Evolutionary conservation across 1,140 invertebrate genomes (phyloP).

Genomic region (Agraylea sexmaculata): DNA sequence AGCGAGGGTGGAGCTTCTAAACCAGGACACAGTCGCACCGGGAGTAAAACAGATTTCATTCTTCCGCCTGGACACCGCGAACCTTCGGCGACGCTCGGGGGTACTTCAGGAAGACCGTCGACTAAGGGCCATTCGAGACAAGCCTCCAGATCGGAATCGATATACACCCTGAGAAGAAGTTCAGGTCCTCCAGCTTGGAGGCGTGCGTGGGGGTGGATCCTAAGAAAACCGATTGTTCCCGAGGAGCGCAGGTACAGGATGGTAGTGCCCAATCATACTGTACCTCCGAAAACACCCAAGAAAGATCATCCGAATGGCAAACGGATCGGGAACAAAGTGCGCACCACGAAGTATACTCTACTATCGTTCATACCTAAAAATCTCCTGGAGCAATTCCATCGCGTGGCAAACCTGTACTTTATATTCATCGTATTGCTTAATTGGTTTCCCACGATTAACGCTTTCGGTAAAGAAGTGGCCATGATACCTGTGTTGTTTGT

Average conservation of each 20-base stretch:
- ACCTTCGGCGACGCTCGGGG: conserved; percentile 34
- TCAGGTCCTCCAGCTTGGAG: conserved; percentile 57
- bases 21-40: conserved; percentile 62
- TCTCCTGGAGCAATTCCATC: conserved; percentile 93
- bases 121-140: conserved; percentile 50
- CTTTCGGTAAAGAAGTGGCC: conserved; percentile 92
- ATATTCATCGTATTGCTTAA: conserved; percentile 92
- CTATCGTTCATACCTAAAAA: conserved; percentile 94
- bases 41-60: conserved; percentile 78
- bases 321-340: conserved; percentile 70
- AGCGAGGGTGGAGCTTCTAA: conserved; percentile 41
- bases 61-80: conserved; percentile 66
- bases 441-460: conserved; percentile 87
- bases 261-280: conserved; percentile 71
- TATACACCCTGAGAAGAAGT: conserved; percentile 70
- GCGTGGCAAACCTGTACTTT: conserved; percentile 97
- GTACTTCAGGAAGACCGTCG: conserved; percentile 36
- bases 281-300: conserved; percentile 61
- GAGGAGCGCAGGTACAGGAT: conserved; percentile 58
- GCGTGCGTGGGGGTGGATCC: conserved; percentile 46
- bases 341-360: conserved; percentile 92
- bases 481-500: conserved; percentile 93
- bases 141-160: conserved; percentile 67
- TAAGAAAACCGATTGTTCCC: conserved; percentile 44
- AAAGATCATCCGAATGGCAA: conserved; percentile 75